Conservation (phyloP, 2,888 invertebrate genomes). For the Hedya salicella region DNA sequence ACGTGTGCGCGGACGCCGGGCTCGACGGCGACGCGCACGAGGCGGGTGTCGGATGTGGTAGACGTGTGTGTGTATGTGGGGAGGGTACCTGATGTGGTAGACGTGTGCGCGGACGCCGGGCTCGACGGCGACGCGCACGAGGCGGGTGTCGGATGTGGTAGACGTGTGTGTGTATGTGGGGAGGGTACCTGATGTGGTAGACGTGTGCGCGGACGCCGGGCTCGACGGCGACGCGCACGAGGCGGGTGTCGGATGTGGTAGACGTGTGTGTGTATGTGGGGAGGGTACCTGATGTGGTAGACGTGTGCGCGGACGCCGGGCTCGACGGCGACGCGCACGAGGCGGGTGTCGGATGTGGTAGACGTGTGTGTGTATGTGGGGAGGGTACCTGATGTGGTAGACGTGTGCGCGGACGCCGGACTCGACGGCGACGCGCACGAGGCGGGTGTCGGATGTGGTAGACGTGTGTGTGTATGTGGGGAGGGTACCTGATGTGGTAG, state of each 20-base stretch:
- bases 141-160: conserved; percentile 72
- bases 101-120: conserved; percentile 61
- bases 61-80: too few species aligned
- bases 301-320: conserved; percentile 61
- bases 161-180: conserved; percentile 60
- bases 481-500: too few species aligned
- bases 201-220: conserved; percentile 61
- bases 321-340: conserved; percentile 45
- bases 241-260: conserved; percentile 72
- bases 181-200: too few species aligned
- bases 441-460: conserved; percentile 72
- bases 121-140: conserved; percentile 45
- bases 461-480: conserved; percentile 60
- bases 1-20: too few species aligned
- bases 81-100: conserved; percentile 70
- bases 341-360: conserved; percentile 72
- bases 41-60: too few species aligned
- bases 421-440: conserved; percentile 45
- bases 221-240: conserved; percentile 45
- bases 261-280: conserved; percentile 60
- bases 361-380: conserved; percentile 60
- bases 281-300: too few species aligned
- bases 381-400: too few species aligned
- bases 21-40: too few species aligned
- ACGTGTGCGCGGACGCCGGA: conserved; percentile 61